Evolutionary conservation across 2,797 vertebrate genomes (phyloP).

Genomic region (Gadopsis marmoratus): DNA sequence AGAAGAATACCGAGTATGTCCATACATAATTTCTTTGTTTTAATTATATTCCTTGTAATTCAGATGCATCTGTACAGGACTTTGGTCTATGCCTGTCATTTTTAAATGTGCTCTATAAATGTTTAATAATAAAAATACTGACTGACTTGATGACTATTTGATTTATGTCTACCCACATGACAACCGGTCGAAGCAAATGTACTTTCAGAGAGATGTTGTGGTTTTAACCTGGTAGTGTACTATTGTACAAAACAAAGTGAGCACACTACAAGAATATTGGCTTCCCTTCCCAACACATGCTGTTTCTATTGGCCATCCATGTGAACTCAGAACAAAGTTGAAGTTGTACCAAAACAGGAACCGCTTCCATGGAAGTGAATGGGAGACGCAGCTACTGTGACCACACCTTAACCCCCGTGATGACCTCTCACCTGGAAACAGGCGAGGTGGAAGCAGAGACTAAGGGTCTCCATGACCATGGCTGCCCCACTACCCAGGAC

Average conservation of each 20-base stretch:
- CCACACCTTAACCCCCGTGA: conserved; percentile 31
- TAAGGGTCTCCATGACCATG: conserved; percentile 96
- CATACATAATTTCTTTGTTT: neutral
- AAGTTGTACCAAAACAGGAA: neutral
- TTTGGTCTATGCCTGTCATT: neutral
- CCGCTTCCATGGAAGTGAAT: neutral
- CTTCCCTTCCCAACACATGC: neutral
- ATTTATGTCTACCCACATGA: neutral
- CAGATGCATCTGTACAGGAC: neutral
- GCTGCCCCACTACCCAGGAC: conserved; percentile 94
- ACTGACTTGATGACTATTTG: neutral
- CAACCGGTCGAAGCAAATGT: no score
- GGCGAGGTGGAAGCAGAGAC: conserved; percentile 96
- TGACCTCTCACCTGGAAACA: conserved; percentile 96
- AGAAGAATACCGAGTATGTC: no score
- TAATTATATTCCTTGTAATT: neutral
- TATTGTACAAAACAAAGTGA: neutral
- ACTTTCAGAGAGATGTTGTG: neutral
- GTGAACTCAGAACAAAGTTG: neutral
- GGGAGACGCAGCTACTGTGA: conserved; percentile 33
- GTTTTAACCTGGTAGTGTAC: neutral
- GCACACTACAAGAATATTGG: neutral
- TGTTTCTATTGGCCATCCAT: neutral
- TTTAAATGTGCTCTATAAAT: neutral
- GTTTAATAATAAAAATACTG: neutral